Evolutionary conservation across 1,140 invertebrate species (phyloP).

Genomic region (Plectrocnemia conspersa): DNA sequence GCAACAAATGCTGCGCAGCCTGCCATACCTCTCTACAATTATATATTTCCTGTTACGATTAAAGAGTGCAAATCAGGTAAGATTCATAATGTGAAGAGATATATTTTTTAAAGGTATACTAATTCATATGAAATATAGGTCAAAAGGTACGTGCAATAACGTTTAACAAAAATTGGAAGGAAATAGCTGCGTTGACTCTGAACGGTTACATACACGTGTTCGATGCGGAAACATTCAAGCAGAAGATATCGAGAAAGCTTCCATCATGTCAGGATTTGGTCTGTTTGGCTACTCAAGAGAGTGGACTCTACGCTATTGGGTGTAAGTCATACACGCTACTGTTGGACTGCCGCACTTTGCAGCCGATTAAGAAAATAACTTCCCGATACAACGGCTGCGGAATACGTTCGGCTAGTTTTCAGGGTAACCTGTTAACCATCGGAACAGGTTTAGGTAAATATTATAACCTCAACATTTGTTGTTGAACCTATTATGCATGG

Average conservation of each 20-base stretch:
- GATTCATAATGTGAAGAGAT: neutral
- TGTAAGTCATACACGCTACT: constrained; percentile 89
- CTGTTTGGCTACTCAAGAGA: constrained; percentile 74
- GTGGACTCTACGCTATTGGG: constrained; percentile 85
- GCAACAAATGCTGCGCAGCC: constrained; percentile 11
- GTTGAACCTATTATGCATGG: too few relatives aligned
- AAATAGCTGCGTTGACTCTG: constrained; percentile 86
- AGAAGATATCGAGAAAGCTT: constrained; percentile 80
- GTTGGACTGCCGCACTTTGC: constrained; percentile 81
- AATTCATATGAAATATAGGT: constrained; percentile 39
- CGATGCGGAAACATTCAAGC: constrained; percentile 79
- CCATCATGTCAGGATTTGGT: constrained; percentile 90
- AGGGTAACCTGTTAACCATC: constrained; percentile 83
- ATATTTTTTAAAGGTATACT: neutral
- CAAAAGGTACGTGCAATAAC: constrained; percentile 84
- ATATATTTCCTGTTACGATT: constrained; percentile 64
- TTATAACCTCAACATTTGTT: too few relatives aligned
- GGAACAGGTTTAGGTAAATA: constrained; percentile 75
- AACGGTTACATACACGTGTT: constrained; percentile 93
- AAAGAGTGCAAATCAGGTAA: constrained; percentile 65
- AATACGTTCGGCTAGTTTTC: constrained; percentile 86
- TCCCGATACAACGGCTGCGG: constrained; percentile 78
- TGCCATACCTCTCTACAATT: constrained; percentile 50
- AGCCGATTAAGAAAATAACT: constrained; percentile 64
- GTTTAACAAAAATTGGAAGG: constrained; percentile 80